These are phyloP conservation scores for Drosophila santomea DNA, from an alignment of 1,140 invertebrate genomes.

Conservation along the genomic window DNA sequence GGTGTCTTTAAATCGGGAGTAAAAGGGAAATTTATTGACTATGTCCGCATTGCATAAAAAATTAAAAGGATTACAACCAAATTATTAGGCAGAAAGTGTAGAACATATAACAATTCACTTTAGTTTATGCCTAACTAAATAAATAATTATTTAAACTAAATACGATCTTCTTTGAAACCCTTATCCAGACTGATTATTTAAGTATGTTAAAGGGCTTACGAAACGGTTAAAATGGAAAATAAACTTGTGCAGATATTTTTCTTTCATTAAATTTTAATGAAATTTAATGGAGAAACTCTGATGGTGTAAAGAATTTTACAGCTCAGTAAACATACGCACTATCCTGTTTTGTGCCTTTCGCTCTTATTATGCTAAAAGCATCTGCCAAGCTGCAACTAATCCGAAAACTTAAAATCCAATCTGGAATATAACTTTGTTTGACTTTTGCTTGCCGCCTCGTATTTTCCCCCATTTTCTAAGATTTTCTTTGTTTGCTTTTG, in stretches of 20 bases:
- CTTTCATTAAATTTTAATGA: not conserved
- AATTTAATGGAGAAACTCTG: not conserved
- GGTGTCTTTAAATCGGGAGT: not conserved
- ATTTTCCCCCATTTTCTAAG: constrained; percentile 25
- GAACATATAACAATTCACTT: too few species aligned
- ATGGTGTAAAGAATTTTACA: not conserved
- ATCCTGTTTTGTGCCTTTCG: not conserved
- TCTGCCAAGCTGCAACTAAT: constrained; percentile 24
- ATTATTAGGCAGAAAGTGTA: not conserved
- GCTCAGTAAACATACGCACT: constrained; percentile 9
- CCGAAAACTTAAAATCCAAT: constrained; percentile 48
- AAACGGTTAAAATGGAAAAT: too few species aligned
- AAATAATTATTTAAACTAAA: too few species aligned
- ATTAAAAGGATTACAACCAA: not conserved
- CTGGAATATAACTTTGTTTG: constrained; percentile 62
- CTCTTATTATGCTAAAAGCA: constrained; percentile 37
- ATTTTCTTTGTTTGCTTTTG: constrained; percentile 64
- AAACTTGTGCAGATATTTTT: too few species aligned
- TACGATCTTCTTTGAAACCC: too few species aligned
- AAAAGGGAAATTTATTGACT: not conserved
- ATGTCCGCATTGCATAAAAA: not conserved
- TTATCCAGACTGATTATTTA: too few species aligned
- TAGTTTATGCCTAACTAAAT: too few species aligned
- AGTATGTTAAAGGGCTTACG: too few species aligned
- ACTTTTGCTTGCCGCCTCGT: constrained; percentile 50